phyloP scores from a whole-genome alignment of 2,113 vertebrate genomes.

The Apus apus region DNA sequence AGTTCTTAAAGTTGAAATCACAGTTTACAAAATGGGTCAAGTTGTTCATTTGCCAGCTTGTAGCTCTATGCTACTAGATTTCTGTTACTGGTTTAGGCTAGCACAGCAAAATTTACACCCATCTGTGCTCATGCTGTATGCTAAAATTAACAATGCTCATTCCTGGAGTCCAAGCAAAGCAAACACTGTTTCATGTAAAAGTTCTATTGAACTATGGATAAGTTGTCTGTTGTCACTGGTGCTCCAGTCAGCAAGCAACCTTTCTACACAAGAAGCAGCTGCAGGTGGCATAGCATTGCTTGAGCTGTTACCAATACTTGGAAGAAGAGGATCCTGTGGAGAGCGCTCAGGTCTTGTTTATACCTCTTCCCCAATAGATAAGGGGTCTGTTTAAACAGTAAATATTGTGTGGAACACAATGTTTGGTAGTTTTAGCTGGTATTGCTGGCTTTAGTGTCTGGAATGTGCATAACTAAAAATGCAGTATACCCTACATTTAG shows the following conservation, averaged over 20 bases:
- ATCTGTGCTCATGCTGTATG: background rate
- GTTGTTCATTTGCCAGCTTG: background rate
- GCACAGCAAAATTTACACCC: background rate
- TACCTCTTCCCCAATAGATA: background rate
- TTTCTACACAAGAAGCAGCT: background rate
- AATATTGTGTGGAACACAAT: background rate
- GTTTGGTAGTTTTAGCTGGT: background rate
- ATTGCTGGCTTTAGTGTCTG: background rate
- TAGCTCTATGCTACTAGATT: background rate
- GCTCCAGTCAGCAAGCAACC: background rate
- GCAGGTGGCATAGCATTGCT: background rate
- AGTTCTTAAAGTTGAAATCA: background rate
- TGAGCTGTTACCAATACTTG: background rate
- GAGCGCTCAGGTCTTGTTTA: background rate
- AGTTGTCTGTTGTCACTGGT: background rate
- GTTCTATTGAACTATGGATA: background rate
- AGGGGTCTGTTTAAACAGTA: background rate
- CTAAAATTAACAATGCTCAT: background rate
- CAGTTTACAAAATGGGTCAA: background rate
- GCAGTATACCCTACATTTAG: background rate
- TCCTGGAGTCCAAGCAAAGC: background rate
- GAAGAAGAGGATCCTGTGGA: background rate
- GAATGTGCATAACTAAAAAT: background rate
- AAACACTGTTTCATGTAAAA: background rate
- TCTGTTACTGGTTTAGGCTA: background rate